Base-by-base conservation (phyloP, 2,797 vertebrate genomes). In the Neoniphon sammara region DNA sequence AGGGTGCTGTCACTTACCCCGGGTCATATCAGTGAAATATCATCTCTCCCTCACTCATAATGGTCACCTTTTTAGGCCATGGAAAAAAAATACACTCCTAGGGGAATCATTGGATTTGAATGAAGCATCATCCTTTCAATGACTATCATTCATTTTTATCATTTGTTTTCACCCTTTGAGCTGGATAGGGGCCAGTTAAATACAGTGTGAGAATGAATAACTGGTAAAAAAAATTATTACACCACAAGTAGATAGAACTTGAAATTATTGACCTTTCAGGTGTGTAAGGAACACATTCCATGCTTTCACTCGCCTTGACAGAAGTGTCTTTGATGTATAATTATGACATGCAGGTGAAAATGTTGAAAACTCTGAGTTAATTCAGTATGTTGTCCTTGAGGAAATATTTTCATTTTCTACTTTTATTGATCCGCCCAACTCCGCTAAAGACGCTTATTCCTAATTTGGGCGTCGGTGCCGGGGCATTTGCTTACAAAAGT, bases 11-110 rank as follows among this genome's bases (percentile, higher is more conserved):
- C 84, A 83, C 54, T 86, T 52, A 23, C 25, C 31, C 66, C 82
- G 85, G 56, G 75, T 87, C 82, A 39, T 75, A 85, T 79, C 69
- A 12, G 78, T 81, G 70, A 77, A 81, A 82, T 82, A 80, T 66
- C 70, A 75, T 53, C 56, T 50, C 70, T 25, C 12, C 50, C 34
- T 27, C 72, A 23, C 65, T 65, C 52, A 70, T 7, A 5, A 20
- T 15, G 21, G 64, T 76, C 73, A 63, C 78, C 80, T 78, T 64
- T 59, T 36, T 70, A 12, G 42, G 21, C 34, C 34, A 30, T 42
- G 20, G 25, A 53, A 56, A 52, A 67, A 70, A 71, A 59, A 69
- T 7, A 7, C 6, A 21, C 46, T 70, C 57, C 68, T 3, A 3
- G 46, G 54, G 70, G 73, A 73, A 75, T 71, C 72, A 77, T n/a